These are phyloP conservation scores for Malacosoma neustria DNA, from an alignment of 2,888 invertebrate species.

Conservation along the genomic window DNA sequence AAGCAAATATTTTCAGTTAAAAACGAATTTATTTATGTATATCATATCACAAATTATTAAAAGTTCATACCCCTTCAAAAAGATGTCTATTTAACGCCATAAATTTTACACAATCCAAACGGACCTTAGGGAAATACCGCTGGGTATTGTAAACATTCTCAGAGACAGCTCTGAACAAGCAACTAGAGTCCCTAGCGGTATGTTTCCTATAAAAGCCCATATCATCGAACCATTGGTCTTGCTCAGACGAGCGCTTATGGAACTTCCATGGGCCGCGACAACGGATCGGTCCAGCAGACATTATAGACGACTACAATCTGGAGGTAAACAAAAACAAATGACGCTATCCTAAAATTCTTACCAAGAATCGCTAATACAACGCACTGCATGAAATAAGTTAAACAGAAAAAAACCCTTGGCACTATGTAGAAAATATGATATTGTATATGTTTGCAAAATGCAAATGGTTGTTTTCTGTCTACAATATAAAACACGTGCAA, in stretches of 20 bases:
- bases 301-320: constrained; percentile 61
- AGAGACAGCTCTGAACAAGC: constrained; percentile 90
- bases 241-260: constrained; percentile 63
- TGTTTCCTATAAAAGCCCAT: constrained; percentile 90
- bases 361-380: constrained; percentile 11
- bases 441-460: constrained; percentile 60
- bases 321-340: constrained; percentile 71
- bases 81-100: constrained; percentile 78
- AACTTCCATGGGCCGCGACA: constrained; percentile 67
- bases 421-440: constrained; percentile 43
- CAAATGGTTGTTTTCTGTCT: constrained; percentile 69
- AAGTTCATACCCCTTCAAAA: constrained; percentile 76
- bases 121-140: constrained; percentile 82
- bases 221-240: constrained; percentile 86
- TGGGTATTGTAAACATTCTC: constrained; percentile 86
- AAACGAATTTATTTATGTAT: constrained; percentile 11
- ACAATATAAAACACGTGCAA: constrained; percentile 64
- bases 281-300: constrained; percentile 64
- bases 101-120: constrained; percentile 82
- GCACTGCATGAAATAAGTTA: constrained; percentile 10
- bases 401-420: no score
- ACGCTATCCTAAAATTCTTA: constrained; percentile 30
- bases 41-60: constrained; percentile 16
- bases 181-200: constrained; percentile 90
- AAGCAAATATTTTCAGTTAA: constrained; percentile 39